Evolutionary conservation across 2,113 vertebrate genomes (phyloP), one percentile per base, ranked within the genome.

Genomic region (Dermatemys mawii): DNA sequence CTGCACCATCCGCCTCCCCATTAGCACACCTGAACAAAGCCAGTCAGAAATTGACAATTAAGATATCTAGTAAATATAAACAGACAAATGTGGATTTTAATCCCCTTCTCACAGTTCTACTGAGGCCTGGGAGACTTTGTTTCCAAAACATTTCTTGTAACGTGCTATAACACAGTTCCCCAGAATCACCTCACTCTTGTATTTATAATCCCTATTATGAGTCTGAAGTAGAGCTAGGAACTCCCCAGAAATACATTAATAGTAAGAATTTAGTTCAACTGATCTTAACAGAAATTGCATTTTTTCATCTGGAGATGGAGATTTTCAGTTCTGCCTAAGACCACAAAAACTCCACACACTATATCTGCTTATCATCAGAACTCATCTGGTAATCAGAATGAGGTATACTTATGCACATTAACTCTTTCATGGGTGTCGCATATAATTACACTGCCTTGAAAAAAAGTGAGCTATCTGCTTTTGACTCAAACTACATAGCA

Each of bases 51-150:
- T 35, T 54, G 26, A 84, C 53, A 79, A 49, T 32, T 41, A 16
- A 16, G 38, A 3, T 12, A 76, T 0, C 63, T 57, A 67, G 9
- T 83, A 84, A 57, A 26, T 51, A 84, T 48, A 90, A 88, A 57
- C 16, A 92, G 79, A 90, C 26, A 0, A 79, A 41, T 87, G 90
- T 60, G 57, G 60, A 87, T 91, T 95, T 93, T 67, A 79, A 87
- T 82, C 55, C 2, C 16, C 53, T 92, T 92, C 90, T 78, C 84
- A 85, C 38, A 51, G 29, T 26, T 90, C 48, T 5, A 50, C 7
- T 88, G 35, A 32, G 12, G 3, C 29, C 84, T 48, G 48, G 48
- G 48, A 48, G 48, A 48, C 48, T 46, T 46, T 91, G 76, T 87
- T 90, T 90, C 83, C 32, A 70, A 84, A 88, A n/a, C 29, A 4